These are phyloP conservation scores for Battus philenor DNA, from an alignment of 1,140 invertebrate species.

Conservation along the genomic window DNA sequence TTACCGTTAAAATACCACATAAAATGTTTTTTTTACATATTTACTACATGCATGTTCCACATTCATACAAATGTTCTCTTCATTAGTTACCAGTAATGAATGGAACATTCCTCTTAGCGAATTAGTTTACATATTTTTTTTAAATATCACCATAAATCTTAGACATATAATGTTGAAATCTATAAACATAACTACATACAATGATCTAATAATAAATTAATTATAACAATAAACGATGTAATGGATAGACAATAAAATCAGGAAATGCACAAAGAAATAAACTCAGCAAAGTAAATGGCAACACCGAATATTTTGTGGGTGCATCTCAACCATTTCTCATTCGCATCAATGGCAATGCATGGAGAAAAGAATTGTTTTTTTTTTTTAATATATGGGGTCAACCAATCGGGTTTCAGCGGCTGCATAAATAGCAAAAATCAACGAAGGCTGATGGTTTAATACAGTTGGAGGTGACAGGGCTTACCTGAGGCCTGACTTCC, in stretches of 20 bases:
- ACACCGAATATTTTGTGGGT: background rate
- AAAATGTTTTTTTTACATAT: no score
- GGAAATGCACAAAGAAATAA: conserved; percentile 9
- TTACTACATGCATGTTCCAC: no score
- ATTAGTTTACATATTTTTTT: no score
- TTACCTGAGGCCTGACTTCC: conserved; percentile 73
- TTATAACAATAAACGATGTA: conserved; percentile 1
- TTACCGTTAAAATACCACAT: no score
- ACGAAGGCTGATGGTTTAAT: conserved; percentile 17
- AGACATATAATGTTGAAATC: no score
- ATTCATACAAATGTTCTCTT: no score
- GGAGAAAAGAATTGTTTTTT: background rate
- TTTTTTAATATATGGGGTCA: no score
- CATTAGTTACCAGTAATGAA: no score
- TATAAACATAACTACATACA: conserved; percentile 12
- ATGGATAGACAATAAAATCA: background rate
- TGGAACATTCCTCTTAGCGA: no score
- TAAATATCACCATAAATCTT: no score
- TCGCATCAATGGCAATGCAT: background rate
- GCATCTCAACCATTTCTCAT: conserved; percentile 1
- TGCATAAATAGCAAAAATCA: conserved; percentile 20
- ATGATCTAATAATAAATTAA: background rate
- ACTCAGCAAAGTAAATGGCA: conserved; percentile 7
- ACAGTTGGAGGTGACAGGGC: conserved; percentile 26
- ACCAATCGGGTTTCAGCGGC: background rate